These are phyloP conservation scores for Notechis scutatus DNA, from an alignment of 2,113 vertebrate species.

Conservation along the genomic window DNA sequence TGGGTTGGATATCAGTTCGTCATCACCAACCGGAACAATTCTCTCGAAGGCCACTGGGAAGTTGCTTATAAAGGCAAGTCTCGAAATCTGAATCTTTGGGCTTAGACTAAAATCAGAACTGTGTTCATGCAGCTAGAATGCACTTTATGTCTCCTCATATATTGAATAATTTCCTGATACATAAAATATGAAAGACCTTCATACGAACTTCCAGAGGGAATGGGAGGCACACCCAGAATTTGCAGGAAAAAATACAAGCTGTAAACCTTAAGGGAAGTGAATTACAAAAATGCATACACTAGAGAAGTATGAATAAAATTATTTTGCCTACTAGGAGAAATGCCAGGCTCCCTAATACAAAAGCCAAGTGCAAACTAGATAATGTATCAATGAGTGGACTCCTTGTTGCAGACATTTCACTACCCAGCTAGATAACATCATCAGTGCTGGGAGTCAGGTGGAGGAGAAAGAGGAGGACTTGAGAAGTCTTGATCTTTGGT, in stretches of 20 bases:
- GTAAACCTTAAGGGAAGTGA: background rate
- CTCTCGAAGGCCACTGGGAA: conserved; percentile 92
- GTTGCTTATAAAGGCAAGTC: conserved; percentile 90
- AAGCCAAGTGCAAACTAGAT: background rate
- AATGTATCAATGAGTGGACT: background rate
- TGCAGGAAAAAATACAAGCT: background rate
- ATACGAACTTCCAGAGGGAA: background rate
- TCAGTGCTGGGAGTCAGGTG: background rate
- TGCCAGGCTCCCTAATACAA: background rate
- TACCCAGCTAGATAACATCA: background rate
- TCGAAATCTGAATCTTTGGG: background rate
- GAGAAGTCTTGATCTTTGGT: background rate
- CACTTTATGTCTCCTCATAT: background rate
- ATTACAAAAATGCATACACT: background rate
- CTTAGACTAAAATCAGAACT: background rate
- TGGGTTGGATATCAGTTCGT: conserved; percentile 99
- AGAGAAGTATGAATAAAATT: background rate
- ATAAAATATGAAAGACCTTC: background rate
- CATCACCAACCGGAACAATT: conserved; percentile 87
- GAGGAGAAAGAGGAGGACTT: background rate
- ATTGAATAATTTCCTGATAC: background rate
- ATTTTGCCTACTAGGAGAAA: background rate
- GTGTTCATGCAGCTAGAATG: background rate
- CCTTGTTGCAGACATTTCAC: background rate
- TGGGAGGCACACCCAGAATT: background rate